Evolutionary conservation across 1,140 invertebrate genomes (phyloP), one percentile per base, ranked within the genome.

Genomic region (Heliconius himera): DNA sequence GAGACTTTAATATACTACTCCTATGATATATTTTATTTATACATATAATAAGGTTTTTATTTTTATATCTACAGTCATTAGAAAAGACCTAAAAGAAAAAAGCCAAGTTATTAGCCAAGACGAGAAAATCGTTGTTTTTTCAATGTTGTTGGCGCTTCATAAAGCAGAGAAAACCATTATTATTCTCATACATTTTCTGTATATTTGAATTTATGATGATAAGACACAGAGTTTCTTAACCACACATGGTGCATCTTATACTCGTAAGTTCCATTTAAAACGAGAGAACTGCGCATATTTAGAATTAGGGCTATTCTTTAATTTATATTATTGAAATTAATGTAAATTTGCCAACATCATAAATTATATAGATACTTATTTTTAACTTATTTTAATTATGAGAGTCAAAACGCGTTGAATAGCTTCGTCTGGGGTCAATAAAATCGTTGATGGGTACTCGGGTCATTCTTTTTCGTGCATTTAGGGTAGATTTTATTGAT

Each of bases 401-500:
- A 66, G 22, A 66, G 60, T 66, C 60, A 66, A 66, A 66, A 66
- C 16, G 26, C 29, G 60, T 29, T 66, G 60, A 66, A 66, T 66
- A 66, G 26, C 26, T 26, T 16, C 26, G 60, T 66, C 60, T 66
- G 60, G 60, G 60, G 60, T 66, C 60, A 29, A 66, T 66, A 26
- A 66, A 66, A 29, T 66, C 60, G 26, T 66, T 66, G 60, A 66
- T 66, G 60, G 60, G 56, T 29, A 11, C 56, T 56, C 22, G 11
- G 22, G 60, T 29, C 60, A 66, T 66, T 66, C 60, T 26, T 66
- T 29, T 29, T 66, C 60, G 22, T 66, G 29, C 60, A 16, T 66
- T 66, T 66, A 66, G 60, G 60, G 60, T 66, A 66, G 60, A 29
- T 66, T 66, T 66, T 66, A 66, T 66, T 66, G 60, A 66, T 66